Evolutionary conservation across 2,888 invertebrate species (phyloP), one percentile per base, ranked within the genome.

Genomic region (Rhyacophila evoluta): DNA sequence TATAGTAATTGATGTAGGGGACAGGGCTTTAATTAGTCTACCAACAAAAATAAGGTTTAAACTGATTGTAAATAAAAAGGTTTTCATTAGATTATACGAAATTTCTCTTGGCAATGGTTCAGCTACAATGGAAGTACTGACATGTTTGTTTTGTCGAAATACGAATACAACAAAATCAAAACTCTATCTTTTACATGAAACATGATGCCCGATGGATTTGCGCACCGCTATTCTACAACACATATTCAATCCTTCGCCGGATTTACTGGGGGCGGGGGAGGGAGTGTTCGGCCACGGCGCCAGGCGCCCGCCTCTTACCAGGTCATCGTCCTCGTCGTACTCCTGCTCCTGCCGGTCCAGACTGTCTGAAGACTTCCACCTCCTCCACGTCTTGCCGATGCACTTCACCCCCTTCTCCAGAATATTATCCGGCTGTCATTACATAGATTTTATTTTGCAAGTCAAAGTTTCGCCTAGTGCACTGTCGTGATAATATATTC

Each of bases 301-400:
- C 10, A 8, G 37, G 33, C 38, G 25, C 12, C 15, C 37, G 28
- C 77, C n/a, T 12, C 90, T 93, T 93, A 94, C 94, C 94, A 94
- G 89, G 87, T 94, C 94, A 83, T 92, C 93, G 78, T 90, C 92
- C 85, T 92, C 92, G 84, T 92, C 92, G 84, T 92, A 93, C 81
- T 91, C 92, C 72, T 92, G 91, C 83, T 92, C 92, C 83, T 92
- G 91, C 70, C 91, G 91, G 83, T 87, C 87, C 55, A 87, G 86
- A 77, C 87, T 87, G 84, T 91, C 88, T 0, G 89, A 86, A 1
- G 87, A 86, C 81, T 89, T 86, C 83, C 91, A 86, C 82, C 90
- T 91, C 86, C 89, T 91, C 84, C 92, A 91, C 81, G 89, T 88
- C 74, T 86, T 87, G 82, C 88, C 89, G 81, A 90, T 86, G 84